Evolutionary conservation across 2,888 invertebrate species (phyloP), one percentile per base, ranked within the genome.

Genomic region (Odontothrips loti): DNA sequence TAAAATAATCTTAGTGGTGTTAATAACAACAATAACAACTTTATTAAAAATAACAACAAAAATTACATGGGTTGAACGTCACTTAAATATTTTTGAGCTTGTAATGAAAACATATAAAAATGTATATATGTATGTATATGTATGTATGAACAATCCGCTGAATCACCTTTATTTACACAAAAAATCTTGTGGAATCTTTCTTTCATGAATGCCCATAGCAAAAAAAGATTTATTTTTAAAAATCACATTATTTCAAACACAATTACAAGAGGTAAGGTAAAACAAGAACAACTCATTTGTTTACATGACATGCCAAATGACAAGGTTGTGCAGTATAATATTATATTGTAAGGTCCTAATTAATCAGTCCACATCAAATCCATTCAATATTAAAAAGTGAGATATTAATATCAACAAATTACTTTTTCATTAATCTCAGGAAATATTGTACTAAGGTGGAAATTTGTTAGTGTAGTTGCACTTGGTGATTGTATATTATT

Each of bases 381-480:
- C 47, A 43, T 43, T 43, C 6, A 43, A 43, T 43, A 6, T 43
- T 78, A 79, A 58, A 81, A 34, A 29, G 79, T 27, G 80, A n/a
- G n/a, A n/a, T n/a, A n/a, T n/a, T n/a, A 82, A 68, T 43, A 68
- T n/a, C 12, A 23, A 68, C 68, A 80, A 9, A 81, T 83, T 83
- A 88, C 88, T 86, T 90, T 90, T 82, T 90, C 90, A 86, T 94
- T 94, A 84, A 95, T 95, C 89, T 95, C 95, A 1, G 95, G 95
- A 87, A 95, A 95, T 85, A 95, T 94, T 0, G 95, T 93, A 85
- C 94, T 94, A 78, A 95, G 88, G 87, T 95, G 95, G 86, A 95
- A 95, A 86, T 95, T 95, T 0, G 94, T 93, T 58, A 92, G 87
- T 81, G 90, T 90, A 9, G 89, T 90, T 63, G 90, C 90, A 17